Evolutionary conservation across 2,888 invertebrate genomes (phyloP), one percentile per base, ranked within the genome.

Genomic region (Cephalotes varians): DNA sequence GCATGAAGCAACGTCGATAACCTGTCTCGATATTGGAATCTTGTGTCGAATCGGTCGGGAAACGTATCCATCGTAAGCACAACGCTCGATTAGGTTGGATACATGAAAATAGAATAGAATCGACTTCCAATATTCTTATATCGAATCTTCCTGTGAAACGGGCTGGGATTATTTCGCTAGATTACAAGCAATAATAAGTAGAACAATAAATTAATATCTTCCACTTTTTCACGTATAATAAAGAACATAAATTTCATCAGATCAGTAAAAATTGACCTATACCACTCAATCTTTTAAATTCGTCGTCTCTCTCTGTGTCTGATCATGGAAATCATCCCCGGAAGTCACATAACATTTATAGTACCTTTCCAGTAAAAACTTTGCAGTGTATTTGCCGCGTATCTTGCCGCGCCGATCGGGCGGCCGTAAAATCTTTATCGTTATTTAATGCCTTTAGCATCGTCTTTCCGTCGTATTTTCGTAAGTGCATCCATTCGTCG

Each of bases 361-460:
- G 65, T n/a, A n/a, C 34, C 10, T 25, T 77, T 9, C 10, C 18
- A 44, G 7, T 71, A 44, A 54, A 54, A 56, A 79, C 44, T 31
- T 44, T 25, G n/a, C n/a, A n/a, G 18, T 54, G n/a, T 56, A 74
- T 40, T 40, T 64, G 28, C 73, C 64, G n/a, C n/a, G 64, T 64
- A 47, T 49, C 40, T 72, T 56, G 62, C 31, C 10, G 9, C 44
- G 58, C n/a, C 76, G 81, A 83, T 82, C 74, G 81, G 5, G 9
- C 56, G 21, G 21, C 44, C 76, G 67, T 86, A 87, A 89, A 89
- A 83, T 76, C 74, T 77, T 89, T 84, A 87, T 83, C 67, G 49
- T 60, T 60, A 69, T 83, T 86, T 89, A 87, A 89, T 87, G 84
- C 67, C 51, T 77, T 85, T 73, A 79, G 47, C 67, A 31, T 71